phyloP scores from a whole-genome alignment of 2,888 invertebrate species.

The Pharmacophagus antenor region DNA sequence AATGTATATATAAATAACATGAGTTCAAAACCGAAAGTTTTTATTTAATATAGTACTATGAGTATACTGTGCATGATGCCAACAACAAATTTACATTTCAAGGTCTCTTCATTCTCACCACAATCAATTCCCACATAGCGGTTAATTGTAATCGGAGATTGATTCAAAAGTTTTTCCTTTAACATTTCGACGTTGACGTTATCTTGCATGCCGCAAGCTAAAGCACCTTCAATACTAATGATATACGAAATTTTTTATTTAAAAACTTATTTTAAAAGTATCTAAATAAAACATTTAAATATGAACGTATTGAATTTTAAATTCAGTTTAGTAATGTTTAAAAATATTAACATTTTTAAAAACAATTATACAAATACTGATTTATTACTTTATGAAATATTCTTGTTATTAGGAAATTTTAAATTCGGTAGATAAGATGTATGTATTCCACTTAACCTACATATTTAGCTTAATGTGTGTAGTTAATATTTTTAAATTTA shows the following conservation, averaged over 20 bases:
- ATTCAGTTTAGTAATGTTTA: background rate
- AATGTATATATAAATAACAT: too few relatives aligned
- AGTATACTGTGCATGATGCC: conserved; percentile 46
- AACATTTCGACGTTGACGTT: conserved; percentile 52
- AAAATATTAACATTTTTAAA: too few relatives aligned
- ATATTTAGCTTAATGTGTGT: background rate
- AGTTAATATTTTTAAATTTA: too few relatives aligned
- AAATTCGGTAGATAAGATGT: too few relatives aligned
- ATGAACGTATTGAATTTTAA: background rate
- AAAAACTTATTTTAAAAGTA: background rate
- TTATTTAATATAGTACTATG: too few relatives aligned
- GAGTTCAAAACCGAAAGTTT: too few relatives aligned
- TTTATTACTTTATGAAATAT: too few relatives aligned
- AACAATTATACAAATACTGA: too few relatives aligned
- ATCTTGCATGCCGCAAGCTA: conserved; percentile 38
- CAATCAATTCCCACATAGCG: conserved; percentile 68
- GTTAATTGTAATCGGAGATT: conserved; percentile 63
- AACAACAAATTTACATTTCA: conserved; percentile 51
- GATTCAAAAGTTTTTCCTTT: conserved; percentile 60
- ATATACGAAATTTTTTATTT: background rate
- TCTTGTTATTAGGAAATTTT: too few relatives aligned
- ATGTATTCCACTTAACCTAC: background rate
- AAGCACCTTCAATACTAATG: conserved; percentile 16
- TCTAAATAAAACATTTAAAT: background rate
- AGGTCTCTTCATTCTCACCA: conserved; percentile 69